Evolutionary conservation across 2,888 invertebrate species (phyloP), one percentile per base, ranked within the genome.

Genomic region (Cephalotes varians): DNA sequence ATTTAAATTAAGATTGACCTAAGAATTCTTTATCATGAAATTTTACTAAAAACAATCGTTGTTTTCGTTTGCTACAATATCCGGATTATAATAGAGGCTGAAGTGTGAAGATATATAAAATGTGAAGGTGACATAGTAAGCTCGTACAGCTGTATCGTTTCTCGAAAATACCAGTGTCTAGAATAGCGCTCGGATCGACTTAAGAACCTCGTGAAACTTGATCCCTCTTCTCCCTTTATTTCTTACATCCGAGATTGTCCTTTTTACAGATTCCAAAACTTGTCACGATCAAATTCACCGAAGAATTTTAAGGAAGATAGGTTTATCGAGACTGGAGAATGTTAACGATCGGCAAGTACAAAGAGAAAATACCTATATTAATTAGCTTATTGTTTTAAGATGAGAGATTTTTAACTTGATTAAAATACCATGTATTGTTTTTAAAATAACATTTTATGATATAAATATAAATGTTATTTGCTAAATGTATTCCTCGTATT

Each of bases 181-280:
- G 82, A 82, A 80, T 83, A 87, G 86, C 86, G 85, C 84, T 80
- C 77, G 87, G 89, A 89, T 88, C 89, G 88, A 89, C 89, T 87
- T 89, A 89, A 88, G 86, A 86, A 82, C 85, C 89, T 77, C 83
- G 74, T 87, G 88, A 89, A 88, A 88, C 88, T 88, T 69, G 89
- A 88, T 89, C 83, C 74, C 72, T 69, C 85, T 47, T 83, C 88
- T 85, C 77, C 81, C 85, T 89, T 88, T 82, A 76, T 85, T 89
- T 86, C 89, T 85, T 77, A 77, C 79, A 44, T 69, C 72, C 76
- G 89, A 86, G 87, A 87, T 84, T 89, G 88, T 82, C 81, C 81
- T 72, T 67, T 85, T 80, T 73, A 80, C 87, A 82, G 89, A 87
- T 88, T 85, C 89, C 89, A 51, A 89, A 86, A 88, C 84, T 87